These are phyloP conservation scores for Idaea straminata DNA, from an alignment of 2,888 invertebrate species.

Conservation along the genomic window DNA sequence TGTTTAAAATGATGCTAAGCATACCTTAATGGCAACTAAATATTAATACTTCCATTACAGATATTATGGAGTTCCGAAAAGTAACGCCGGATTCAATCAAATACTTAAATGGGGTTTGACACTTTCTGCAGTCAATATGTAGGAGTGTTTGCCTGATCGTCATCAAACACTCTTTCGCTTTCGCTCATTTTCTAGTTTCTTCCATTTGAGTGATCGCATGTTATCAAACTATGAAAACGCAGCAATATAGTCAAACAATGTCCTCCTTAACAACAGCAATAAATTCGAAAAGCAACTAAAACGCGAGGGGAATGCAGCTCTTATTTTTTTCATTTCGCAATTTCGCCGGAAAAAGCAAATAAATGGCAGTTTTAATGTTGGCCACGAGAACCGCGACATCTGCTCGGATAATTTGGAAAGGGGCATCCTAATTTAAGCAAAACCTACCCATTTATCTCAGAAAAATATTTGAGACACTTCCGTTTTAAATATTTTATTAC, in stretches of 20 bases:
- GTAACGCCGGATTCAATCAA: too few relatives aligned
- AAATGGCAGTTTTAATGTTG: conserved; percentile 42
- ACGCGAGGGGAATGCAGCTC: conserved; percentile 19
- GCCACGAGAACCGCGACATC: conserved; percentile 39
- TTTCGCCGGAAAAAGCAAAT: conserved; percentile 40
- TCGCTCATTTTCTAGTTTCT: not conserved
- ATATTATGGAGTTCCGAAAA: too few relatives aligned
- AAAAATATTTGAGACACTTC: conserved; percentile 18
- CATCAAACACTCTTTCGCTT: not conserved
- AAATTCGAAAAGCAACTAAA: conserved; percentile 16
- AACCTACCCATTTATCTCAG: conserved; percentile 32
- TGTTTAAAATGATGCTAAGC: too few relatives aligned
- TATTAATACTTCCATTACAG: too few relatives aligned
- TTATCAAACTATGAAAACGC: not conserved
- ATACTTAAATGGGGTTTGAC: too few relatives aligned
- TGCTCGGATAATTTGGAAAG: conserved; percentile 41
- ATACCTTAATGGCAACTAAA: too few relatives aligned
- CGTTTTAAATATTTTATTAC: conserved; percentile 2
- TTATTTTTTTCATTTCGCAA: conserved; percentile 29
- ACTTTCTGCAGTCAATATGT: not conserved
- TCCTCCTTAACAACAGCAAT: conserved; percentile 7
- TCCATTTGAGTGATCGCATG: not conserved
- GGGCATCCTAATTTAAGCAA: conserved; percentile 36
- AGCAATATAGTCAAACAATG: not conserved
- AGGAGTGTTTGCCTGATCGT: not conserved